phyloP scores from a whole-genome alignment of 2,113 vertebrate genomes.

The Erythrocercus mccallii region DNA sequence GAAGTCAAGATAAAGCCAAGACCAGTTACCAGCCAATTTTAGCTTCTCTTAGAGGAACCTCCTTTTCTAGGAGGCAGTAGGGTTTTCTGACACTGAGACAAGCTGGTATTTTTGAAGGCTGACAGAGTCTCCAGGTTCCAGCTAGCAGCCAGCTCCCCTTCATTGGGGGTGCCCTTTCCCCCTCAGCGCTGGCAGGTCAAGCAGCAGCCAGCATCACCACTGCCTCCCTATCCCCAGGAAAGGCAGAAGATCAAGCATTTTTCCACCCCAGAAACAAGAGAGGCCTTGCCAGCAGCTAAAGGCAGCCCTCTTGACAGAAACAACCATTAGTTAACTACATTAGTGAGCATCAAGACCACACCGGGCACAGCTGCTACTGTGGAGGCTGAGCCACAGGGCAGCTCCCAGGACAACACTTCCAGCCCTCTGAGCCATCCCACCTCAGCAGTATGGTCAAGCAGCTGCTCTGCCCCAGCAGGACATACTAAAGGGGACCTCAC shows the following conservation, averaged over 20 bases:
- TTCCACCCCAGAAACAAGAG: not conserved
- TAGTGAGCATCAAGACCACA: accelerated
- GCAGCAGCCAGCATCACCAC: not conserved
- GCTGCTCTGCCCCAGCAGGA: not conserved
- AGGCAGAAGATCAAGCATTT: not conserved
- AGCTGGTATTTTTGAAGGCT: not conserved
- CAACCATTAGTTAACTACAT: accelerated
- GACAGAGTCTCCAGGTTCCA: not conserved
- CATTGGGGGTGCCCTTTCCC: accelerated
- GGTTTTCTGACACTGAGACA: not conserved
- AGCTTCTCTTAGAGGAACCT: not conserved
- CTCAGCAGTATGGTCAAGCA: accelerated
- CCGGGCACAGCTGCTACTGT: not conserved
- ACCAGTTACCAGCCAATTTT: not conserved
- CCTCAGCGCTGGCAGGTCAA: no score
- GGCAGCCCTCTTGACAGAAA: not conserved
- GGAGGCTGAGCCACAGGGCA: not conserved
- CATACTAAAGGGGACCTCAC: not conserved
- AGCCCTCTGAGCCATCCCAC: not conserved
- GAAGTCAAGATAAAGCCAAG: not conserved
- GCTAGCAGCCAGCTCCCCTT: not conserved
- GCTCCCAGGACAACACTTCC: not conserved
- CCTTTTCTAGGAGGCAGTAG: not conserved
- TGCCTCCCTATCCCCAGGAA: not conserved
- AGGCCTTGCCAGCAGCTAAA: not conserved